Percentiles rank a stretch among this genome's conserved stretches.
Evolutionary conservation across 2,797 vertebrate genomes (phyloP).

Genomic region (Neoniphon sammara): DNA sequence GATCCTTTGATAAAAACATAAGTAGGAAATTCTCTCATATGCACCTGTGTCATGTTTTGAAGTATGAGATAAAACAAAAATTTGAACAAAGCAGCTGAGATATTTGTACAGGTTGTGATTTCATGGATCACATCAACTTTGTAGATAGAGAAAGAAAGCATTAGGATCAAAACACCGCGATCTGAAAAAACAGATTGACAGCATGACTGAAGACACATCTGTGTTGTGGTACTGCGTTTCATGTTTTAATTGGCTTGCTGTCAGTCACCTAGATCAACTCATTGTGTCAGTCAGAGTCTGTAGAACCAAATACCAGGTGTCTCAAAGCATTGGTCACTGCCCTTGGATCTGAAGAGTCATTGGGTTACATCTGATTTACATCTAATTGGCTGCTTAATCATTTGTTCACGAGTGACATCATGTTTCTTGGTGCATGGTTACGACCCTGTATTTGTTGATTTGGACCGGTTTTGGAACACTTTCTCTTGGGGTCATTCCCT

Average conservation of each 20-base stretch:
- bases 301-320: constrained; percentile 65
- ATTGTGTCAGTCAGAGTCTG: constrained; percentile 67
- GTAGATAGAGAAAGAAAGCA: constrained; percentile 65
- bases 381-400: constrained; percentile 54
- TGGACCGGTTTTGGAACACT: constrained; percentile 36
- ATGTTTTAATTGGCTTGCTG: constrained; percentile 79
- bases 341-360: constrained; percentile 54
- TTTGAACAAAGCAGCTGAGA: constrained; percentile 57
- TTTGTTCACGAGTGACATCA: constrained; percentile 29
- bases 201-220: constrained; percentile 74
- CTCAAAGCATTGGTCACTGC: constrained; percentile 46
- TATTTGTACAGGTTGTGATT: constrained; percentile 78
- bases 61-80: constrained; percentile 61
- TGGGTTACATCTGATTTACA: constrained; percentile 53
- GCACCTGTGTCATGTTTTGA: constrained; percentile 73
- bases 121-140: constrained; percentile 46
- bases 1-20: constrained; percentile 52
- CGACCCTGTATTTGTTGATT: constrained; percentile 32
- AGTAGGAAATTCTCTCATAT: constrained; percentile 45
- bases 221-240: constrained; percentile 70
- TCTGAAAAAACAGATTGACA: constrained; percentile 78
- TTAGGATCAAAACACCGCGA: constrained; percentile 63
- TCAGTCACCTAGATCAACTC: constrained; percentile 64
- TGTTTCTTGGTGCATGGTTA: constrained; percentile 38
- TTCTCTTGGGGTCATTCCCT: not conserved